phyloP scores from a whole-genome alignment of 1,140 invertebrate genomes.

The Copidosoma floridanum region DNA sequence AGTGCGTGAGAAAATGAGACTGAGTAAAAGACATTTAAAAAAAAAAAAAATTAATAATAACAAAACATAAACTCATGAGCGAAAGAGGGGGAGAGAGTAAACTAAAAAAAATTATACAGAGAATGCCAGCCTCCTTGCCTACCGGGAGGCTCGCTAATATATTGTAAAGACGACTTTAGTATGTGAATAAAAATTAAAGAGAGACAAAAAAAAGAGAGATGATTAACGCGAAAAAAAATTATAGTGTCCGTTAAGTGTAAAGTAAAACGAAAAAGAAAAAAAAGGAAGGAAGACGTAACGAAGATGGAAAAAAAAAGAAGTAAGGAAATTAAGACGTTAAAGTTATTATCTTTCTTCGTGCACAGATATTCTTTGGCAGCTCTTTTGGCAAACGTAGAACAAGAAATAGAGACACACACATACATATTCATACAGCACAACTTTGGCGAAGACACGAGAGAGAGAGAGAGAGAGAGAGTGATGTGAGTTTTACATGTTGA shows the following conservation, averaged over 20 bases:
- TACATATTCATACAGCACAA: slow-evolving; percentile 25
- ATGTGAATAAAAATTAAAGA: slow-evolving; percentile 46
- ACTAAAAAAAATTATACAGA: slow-evolving; percentile 55
- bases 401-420: slow-evolving; percentile 45
- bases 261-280: slow-evolving; percentile 35
- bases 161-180: slow-evolving; percentile 52
- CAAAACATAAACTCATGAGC: slow-evolving; percentile 23
- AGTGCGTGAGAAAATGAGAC: slow-evolving; percentile 36
- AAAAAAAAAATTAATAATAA: slow-evolving; percentile 17
- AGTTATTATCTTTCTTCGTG: slow-evolving; percentile 42
- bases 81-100: slow-evolving; percentile 30
- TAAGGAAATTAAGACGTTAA: slow-evolving; percentile 40
- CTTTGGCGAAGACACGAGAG: slow-evolving; percentile 26
- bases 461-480: slow-evolving; percentile 1
- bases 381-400: slow-evolving; percentile 51
- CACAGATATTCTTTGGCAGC: slow-evolving; percentile 51
- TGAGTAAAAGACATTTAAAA: slow-evolving; percentile 27
- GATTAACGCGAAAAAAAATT: slow-evolving; percentile 48
- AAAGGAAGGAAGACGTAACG: too few relatives aligned
- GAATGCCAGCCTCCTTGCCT: slow-evolving; percentile 56
- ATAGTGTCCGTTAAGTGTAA: slow-evolving; percentile 56
- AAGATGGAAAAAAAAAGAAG: slow-evolving; percentile 7
- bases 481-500: slow-evolving; percentile 15
- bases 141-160: slow-evolving; percentile 57
- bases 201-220: slow-evolving; percentile 35